phyloP scores from a whole-genome alignment of 2,888 invertebrate species.

The Halictus quadricinctus region DNA sequence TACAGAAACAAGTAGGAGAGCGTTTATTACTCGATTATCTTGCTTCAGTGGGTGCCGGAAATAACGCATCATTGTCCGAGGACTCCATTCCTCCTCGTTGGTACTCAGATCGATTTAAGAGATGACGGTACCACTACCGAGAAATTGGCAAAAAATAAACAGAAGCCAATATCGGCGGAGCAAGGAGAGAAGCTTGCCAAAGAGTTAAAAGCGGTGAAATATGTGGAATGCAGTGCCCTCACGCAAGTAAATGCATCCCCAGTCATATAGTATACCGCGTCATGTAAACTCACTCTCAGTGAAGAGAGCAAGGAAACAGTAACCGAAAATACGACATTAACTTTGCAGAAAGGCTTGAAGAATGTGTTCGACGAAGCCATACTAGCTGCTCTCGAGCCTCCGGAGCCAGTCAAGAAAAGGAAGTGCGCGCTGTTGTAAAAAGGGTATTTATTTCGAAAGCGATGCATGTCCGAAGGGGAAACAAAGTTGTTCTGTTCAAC shows the following conservation, averaged over 20 bases:
- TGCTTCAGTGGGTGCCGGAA: constrained; percentile 98
- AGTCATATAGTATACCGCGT: neutral
- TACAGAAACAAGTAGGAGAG: neutral
- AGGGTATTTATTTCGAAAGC: constrained; percentile 48
- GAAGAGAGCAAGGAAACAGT: neutral
- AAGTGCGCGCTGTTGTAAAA: constrained; percentile 91
- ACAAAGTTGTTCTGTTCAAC: constrained; percentile 44
- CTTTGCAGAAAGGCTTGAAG: constrained; percentile 94
- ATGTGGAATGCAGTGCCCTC: constrained; percentile 99
- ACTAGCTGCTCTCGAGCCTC: constrained; percentile 98
- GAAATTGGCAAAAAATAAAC: constrained; percentile 98
- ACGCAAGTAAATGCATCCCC: constrained; percentile 88
- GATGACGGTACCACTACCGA: constrained; percentile 97
- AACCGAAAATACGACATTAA: neutral
- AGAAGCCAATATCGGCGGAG: constrained; percentile 98
- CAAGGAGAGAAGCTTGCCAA: constrained; percentile 98
- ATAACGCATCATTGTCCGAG: constrained; percentile 99
- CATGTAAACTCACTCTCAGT: neutral
- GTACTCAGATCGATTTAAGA: constrained; percentile 98
- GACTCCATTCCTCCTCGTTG: constrained; percentile 98
- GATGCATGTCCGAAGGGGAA: constrained; percentile 48
- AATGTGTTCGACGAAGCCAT: constrained; percentile 99
- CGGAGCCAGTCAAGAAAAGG: constrained; percentile 96
- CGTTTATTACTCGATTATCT: neutral
- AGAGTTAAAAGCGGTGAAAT: constrained; percentile 99